These are phyloP conservation scores for Parapristionchus giblindavisi DNA, from an alignment of 2,888 invertebrate species.

Conservation along the genomic window DNA sequence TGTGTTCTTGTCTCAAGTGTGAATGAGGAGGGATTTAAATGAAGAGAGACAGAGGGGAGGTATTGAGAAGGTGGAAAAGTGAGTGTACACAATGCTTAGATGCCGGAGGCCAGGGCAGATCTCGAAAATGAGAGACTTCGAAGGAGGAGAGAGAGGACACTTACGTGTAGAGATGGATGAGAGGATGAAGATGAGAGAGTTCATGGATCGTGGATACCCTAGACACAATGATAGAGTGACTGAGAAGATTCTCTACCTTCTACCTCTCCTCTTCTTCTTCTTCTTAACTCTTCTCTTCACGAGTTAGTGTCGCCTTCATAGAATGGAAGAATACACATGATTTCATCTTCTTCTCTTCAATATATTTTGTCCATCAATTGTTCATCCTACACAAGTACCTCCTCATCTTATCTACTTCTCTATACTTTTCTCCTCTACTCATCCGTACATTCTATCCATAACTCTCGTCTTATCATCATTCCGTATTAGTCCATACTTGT, in stretches of 20 bases:
- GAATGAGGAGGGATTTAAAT: slow-evolving; percentile 25
- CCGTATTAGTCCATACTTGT: not conserved
- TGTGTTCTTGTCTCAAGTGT: slow-evolving; percentile 5
- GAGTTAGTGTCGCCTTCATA: no score
- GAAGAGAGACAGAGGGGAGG: slow-evolving; percentile 29
- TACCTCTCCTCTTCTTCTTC: slow-evolving; percentile 18
- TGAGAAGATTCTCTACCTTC: slow-evolving; percentile 9
- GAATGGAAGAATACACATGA: slow-evolving; percentile 19
- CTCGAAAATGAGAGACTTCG: slow-evolving; percentile 6
- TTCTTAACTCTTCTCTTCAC: slow-evolving; percentile 23
- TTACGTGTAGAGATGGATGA: slow-evolving; percentile 19
- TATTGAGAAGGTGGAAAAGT: not conserved
- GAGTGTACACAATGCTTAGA: slow-evolving; percentile 30
- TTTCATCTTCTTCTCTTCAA: slow-evolving; percentile 3
- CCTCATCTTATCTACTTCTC: slow-evolving; percentile 1
- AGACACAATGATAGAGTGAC: slow-evolving; percentile 7
- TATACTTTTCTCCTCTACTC: not conserved
- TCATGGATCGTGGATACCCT: not conserved
- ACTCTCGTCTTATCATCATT: not conserved
- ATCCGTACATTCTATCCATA: not conserved
- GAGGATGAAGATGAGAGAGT: slow-evolving; percentile 9
- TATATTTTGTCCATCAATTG: not conserved
- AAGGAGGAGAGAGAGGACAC: slow-evolving; percentile 15
- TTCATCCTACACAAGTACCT: not conserved
- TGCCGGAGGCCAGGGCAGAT: slow-evolving; percentile 30